Evolutionary conservation across 2,797 vertebrate species (phyloP).

Genomic region (Cyclura pinguis): DNA sequence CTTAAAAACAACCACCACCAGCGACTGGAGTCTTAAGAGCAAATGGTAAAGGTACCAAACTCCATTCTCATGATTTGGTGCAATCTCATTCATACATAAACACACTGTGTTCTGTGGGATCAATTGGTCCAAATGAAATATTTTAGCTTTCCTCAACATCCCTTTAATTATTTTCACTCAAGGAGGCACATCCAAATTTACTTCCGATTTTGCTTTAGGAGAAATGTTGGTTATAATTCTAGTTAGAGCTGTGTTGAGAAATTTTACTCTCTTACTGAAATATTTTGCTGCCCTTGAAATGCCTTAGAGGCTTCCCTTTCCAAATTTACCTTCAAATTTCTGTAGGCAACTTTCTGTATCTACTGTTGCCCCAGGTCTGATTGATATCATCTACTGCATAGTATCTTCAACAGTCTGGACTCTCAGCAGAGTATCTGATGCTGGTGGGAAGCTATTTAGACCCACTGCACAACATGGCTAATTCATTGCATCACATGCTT

Average conservation of each 20-base stretch:
- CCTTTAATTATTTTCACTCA: background rate
- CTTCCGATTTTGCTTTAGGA: background rate
- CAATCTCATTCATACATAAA: background rate
- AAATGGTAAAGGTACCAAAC: background rate
- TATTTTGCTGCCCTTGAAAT: slow-evolving; percentile 7
- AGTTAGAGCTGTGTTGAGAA: too few relatives aligned
- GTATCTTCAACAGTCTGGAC: background rate
- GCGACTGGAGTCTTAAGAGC: background rate
- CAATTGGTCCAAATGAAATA: background rate
- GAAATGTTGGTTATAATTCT: background rate
- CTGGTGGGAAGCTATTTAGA: background rate
- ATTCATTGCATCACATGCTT: background rate
- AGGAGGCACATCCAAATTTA: background rate
- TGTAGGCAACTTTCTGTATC: background rate
- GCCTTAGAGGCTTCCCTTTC: background rate
- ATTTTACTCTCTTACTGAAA: background rate
- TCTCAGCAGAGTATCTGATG: background rate
- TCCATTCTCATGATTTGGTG: background rate
- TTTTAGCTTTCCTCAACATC: background rate
- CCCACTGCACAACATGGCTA: too few relatives aligned
- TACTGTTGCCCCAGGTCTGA: too few relatives aligned
- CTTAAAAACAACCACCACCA: background rate
- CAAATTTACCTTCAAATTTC: background rate
- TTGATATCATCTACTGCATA: background rate
- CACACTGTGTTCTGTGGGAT: background rate